Conservation (phyloP, 2,888 invertebrate species). For the Thyatira batis region DNA sequence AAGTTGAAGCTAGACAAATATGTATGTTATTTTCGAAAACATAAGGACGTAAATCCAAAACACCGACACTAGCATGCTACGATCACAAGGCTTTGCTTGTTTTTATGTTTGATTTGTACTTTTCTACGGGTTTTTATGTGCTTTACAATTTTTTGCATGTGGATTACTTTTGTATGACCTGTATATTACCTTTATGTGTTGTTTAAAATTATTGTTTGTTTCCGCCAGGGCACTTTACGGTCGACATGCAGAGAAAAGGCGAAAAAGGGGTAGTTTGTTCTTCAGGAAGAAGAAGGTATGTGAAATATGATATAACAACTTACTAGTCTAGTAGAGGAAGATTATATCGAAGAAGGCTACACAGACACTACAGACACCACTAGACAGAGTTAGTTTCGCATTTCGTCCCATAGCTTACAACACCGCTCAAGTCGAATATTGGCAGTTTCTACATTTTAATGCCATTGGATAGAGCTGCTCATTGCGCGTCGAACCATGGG, state of each 20-base stretch:
- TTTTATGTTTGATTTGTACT: slow-evolving; percentile 32
- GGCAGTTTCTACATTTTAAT: too few relatives aligned
- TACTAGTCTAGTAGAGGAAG: too few relatives aligned
- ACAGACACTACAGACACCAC: too few relatives aligned
- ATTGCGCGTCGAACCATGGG: too few relatives aligned
- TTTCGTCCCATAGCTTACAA: too few relatives aligned
- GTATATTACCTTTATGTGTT: not conserved
- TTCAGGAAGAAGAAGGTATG: slow-evolving; percentile 93
- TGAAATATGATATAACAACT: not conserved
- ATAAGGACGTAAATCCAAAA: slow-evolving; percentile 1
- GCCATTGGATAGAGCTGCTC: too few relatives aligned
- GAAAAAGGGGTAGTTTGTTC: slow-evolving; percentile 94
- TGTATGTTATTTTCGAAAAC: not conserved
- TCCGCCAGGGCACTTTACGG: slow-evolving; percentile 82
- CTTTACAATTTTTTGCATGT: not conserved
- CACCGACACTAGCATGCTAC: slow-evolving; percentile 38
- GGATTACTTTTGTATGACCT: not conserved
- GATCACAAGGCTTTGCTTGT: slow-evolving; percentile 42
- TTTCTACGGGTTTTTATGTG: not conserved
- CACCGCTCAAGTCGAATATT: too few relatives aligned
- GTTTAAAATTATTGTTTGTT: slow-evolving; percentile 13
- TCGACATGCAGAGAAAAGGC: slow-evolving; percentile 91
- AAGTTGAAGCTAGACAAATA: not conserved
- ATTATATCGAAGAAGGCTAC: too few relatives aligned
- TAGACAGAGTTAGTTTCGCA: too few relatives aligned